These are phyloP conservation scores for Caracal caracal DNA, from an alignment of 2,113 vertebrate genomes.

Conservation along the genomic window DNA sequence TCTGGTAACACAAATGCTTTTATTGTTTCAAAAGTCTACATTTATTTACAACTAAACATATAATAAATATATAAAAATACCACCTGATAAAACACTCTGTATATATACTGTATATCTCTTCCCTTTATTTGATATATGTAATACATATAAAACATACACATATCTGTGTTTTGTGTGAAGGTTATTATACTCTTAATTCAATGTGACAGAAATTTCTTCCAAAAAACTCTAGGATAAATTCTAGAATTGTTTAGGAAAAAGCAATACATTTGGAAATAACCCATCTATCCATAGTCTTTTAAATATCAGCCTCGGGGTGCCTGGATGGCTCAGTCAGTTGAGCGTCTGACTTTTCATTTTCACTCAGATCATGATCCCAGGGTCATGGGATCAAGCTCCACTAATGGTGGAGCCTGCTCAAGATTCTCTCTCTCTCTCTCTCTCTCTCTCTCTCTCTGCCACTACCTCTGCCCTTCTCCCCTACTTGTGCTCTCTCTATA, in stretches of 20 bases:
- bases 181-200: constrained; percentile 13
- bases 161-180: background rate
- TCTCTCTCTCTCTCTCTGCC: too few species aligned
- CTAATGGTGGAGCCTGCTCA: too few species aligned
- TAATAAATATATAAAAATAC: constrained; percentile 25
- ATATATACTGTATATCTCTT: background rate
- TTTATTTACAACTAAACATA: constrained; percentile 22
- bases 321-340: too few species aligned
- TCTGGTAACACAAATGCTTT: background rate
- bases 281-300: background rate
- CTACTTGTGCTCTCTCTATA: too few species aligned
- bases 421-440: too few species aligned
- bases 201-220: background rate
- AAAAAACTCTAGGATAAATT: background rate
- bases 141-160: background rate
- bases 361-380: too few species aligned
- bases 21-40: constrained; percentile 28
- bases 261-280: background rate
- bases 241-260: constrained; percentile 25
- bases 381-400: too few species aligned
- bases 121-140: background rate
- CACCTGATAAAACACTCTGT: background rate
- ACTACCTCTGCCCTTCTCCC: too few species aligned
- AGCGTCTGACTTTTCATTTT: too few species aligned
- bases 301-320: background rate